Evolutionary conservation across 1,140 invertebrate genomes (phyloP).

Genomic region (Dendroctonus valens): DNA sequence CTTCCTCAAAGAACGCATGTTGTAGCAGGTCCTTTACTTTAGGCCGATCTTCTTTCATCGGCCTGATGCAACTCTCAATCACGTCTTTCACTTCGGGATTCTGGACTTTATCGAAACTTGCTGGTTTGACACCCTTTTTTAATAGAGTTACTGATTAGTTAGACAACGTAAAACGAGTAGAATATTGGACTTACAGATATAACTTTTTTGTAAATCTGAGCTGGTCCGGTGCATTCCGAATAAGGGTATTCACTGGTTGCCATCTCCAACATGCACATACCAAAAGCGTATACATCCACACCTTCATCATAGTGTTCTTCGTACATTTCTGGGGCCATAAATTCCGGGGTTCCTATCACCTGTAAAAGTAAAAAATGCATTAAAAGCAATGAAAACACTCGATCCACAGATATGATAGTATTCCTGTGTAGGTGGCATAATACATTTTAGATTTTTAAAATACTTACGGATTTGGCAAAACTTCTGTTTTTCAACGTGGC

Average conservation of each 20-base stretch:
- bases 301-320: constrained; percentile 99
- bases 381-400: not conserved
- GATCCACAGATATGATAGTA: not conserved
- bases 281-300: constrained; percentile 99
- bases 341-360: constrained; percentile 86
- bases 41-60: constrained; percentile 89
- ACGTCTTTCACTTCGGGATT: constrained; percentile 94
- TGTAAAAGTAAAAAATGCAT: constrained; percentile 22
- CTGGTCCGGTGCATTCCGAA: constrained; percentile 95
- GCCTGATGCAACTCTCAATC: constrained; percentile 92
- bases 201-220: constrained; percentile 99
- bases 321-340: constrained; percentile 99
- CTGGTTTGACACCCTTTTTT: constrained; percentile 88
- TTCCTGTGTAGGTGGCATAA: not conserved
- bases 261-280: constrained; percentile 99
- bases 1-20: constrained; percentile 97
- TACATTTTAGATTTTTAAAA: not conserved
- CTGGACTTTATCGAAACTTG: constrained; percentile 95
- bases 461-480: constrained; percentile 92
- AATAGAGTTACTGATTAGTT: constrained; percentile 26
- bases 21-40: constrained; percentile 92
- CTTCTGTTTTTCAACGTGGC: constrained; percentile 98
- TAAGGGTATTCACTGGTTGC: constrained; percentile 99
- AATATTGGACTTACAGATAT: constrained; percentile 69
- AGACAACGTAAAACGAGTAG: constrained; percentile 12